Conservation (phyloP, 2,797 vertebrate genomes). For the Leuciscus waleckii region DNA sequence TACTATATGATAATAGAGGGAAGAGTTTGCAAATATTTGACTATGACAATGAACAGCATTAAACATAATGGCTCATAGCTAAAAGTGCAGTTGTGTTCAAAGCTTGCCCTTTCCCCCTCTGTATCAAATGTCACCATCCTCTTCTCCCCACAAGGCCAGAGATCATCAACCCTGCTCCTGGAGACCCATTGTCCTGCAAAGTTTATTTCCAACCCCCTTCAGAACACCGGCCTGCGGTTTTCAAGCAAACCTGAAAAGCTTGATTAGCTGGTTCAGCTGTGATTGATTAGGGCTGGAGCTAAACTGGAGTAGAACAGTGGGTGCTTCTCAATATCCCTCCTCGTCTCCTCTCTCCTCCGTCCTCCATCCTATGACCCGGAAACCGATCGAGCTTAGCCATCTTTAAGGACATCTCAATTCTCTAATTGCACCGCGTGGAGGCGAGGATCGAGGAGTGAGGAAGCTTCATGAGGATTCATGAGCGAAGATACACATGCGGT, state of each 20-base stretch:
- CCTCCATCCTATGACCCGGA: no score
- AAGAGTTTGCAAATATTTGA: background rate
- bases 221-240: background rate
- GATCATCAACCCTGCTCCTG: background rate
- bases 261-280: background rate
- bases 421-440: no score
- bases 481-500: no score
- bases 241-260: background rate
- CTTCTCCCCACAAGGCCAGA: background rate
- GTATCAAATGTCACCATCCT: background rate
- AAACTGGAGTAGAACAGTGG: background rate
- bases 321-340: background rate
- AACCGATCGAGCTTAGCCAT: no score
- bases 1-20: background rate
- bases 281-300: background rate
- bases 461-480: no score
- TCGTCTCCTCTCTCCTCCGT: no score
- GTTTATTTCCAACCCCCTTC: background rate
- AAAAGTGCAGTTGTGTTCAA: background rate
- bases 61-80: background rate
- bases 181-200: background rate
- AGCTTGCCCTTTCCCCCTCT: background rate
- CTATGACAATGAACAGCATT: background rate
- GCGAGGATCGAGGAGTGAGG: no score
- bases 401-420: no score